Conservation (phyloP, 2,113 vertebrate species). For the Silurus glanis region DNA sequence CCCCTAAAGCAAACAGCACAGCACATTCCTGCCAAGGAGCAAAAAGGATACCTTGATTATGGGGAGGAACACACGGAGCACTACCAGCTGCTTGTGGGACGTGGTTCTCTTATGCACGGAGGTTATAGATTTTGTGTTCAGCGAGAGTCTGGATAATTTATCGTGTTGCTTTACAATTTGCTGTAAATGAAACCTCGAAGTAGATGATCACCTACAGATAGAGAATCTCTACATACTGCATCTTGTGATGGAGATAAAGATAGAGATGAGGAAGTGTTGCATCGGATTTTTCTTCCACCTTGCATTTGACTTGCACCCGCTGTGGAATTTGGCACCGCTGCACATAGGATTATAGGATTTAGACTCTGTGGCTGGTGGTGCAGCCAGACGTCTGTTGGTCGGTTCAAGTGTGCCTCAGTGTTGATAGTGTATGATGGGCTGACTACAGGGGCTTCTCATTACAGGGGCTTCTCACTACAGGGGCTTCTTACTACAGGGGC, state of each 20-base stretch:
- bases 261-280: neutral
- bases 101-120: neutral
- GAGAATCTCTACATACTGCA: neutral
- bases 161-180: neutral
- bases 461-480: no score
- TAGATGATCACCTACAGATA: neutral
- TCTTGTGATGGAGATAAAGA: neutral
- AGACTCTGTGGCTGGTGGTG: neutral
- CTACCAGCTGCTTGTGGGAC: neutral
- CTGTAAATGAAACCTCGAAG: neutral
- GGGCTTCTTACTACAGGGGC: no score
- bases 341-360: neutral
- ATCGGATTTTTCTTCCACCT: neutral
- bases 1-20: neutral
- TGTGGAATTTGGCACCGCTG: neutral
- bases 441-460: neutral
- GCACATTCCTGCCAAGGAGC: neutral
- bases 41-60: neutral
- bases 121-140: neutral
- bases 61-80: neutral
- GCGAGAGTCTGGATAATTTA: neutral
- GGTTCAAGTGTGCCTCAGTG: neutral
- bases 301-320: neutral
- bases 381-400: neutral
- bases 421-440: neutral